Evolutionary conservation across 2,113 vertebrate genomes (phyloP).

Genomic region (Polypterus bichir): DNA sequence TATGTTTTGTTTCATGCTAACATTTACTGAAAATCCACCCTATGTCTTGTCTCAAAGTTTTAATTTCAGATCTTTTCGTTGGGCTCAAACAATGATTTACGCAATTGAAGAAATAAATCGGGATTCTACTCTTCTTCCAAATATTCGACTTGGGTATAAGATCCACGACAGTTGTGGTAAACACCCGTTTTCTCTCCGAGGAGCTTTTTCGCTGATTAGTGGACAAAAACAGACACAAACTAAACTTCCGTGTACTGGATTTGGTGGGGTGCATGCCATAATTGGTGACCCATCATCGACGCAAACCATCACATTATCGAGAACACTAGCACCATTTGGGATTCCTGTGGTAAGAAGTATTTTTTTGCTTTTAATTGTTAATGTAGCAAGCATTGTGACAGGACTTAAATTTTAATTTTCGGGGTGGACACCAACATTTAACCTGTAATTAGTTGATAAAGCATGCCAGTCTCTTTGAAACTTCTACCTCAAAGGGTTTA

Average conservation of each 20-base stretch:
- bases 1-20: too few species aligned
- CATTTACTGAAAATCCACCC: too few species aligned
- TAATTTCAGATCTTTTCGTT: slow-evolving; percentile 26
- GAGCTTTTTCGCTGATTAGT: slow-evolving; percentile 34
- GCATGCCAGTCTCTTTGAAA: too few species aligned
- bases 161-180: slow-evolving; percentile 42
- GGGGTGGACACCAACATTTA: too few species aligned
- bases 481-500: too few species aligned
- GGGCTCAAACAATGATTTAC: slow-evolving; percentile 41
- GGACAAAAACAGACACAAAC: slow-evolving; percentile 17
- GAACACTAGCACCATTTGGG: slow-evolving; percentile 30
- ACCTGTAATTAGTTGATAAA: too few species aligned
- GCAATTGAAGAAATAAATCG: slow-evolving; percentile 56
- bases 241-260: slow-evolving; percentile 23
- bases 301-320: slow-evolving; percentile 33
- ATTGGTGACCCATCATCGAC: slow-evolving; percentile 42
- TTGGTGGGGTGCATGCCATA: slow-evolving; percentile 28
- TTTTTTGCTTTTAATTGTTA: not conserved
- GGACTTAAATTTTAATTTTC: too few species aligned
- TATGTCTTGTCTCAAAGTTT: slow-evolving; percentile 25
- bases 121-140: slow-evolving; percentile 37
- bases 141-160: slow-evolving; percentile 41
- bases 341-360: slow-evolving; percentile 39
- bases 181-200: slow-evolving; percentile 30
- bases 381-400: not conserved